Conservation (phyloP, 2,113 vertebrate genomes). For the Macrotus californicus region DNA sequence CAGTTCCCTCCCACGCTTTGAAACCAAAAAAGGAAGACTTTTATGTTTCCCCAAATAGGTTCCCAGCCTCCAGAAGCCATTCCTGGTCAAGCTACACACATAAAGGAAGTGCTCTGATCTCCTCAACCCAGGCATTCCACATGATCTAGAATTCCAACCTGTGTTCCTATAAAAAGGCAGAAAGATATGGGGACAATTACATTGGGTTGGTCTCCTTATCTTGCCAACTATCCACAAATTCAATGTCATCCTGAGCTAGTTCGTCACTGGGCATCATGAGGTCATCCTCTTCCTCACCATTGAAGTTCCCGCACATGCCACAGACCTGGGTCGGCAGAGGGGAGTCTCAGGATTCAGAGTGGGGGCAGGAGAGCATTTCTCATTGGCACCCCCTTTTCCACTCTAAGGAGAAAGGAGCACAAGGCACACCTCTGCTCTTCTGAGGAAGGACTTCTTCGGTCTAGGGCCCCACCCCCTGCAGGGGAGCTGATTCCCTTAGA, state of each 20-base stretch:
- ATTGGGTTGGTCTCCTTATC: conserved; percentile 76
- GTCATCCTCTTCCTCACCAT: conserved; percentile 81
- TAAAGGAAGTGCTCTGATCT: not conserved
- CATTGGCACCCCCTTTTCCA: not conserved
- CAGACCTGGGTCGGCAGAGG: conserved; percentile 78
- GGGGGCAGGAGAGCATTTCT: not conserved
- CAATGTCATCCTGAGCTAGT: conserved; percentile 75
- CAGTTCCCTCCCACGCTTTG: not conserved
- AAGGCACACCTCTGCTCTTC: not conserved
- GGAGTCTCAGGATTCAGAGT: not conserved
- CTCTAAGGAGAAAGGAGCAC: not conserved
- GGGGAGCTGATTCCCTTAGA: not conserved
- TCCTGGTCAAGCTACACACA: not conserved
- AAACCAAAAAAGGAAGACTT: not conserved
- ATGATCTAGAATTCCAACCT: not conserved
- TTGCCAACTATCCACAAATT: conserved; percentile 88
- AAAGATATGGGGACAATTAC: conserved; percentile 14
- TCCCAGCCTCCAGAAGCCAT: not conserved
- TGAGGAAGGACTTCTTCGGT: not conserved
- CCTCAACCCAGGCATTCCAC: not conserved
- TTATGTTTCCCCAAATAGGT: not conserved
- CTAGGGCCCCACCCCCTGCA: too few species aligned
- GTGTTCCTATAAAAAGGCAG: not conserved
- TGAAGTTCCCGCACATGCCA: conserved; percentile 89
- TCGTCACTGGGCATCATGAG: conserved; percentile 80